Evolutionary conservation across 2,888 invertebrate genomes (phyloP), one percentile per base, ranked within the genome.

Genomic region (Halocaridina rubra): DNA sequence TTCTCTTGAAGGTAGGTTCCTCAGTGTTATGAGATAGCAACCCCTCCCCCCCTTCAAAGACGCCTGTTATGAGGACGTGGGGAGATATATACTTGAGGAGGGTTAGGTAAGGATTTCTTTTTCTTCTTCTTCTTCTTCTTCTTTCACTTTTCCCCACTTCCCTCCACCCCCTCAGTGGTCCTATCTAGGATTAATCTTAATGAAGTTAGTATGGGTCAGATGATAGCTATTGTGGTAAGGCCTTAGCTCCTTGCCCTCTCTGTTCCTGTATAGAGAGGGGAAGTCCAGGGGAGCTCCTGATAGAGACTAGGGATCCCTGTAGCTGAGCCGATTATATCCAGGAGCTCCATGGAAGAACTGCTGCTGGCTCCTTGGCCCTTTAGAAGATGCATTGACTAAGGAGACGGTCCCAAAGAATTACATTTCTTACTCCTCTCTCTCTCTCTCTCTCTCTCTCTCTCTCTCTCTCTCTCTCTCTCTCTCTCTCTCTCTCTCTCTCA

Each of bases 101-200:
- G 3, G 53, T 4, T 19, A 53, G 53, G 53, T 16, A 53, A 7
- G n/a, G 4, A 7, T 16, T 5, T 53, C 16, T 5, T 3, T 1
- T 7, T 19, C 19, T 13, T 53, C 3, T 53, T 19, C 8, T 19
- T 53, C 53, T 53, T 19, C 53, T 53, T 8, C 19, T 19, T 53
- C 53, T 53, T 19, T 53, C 53, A n/a, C 53, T 19, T 53, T 8
- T 53, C 53, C 19, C 53, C 16, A 16, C 19, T 19, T 53, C 53
- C 2, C 19, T 3, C 19, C 53, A 10, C 10, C 19, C 5, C 19
- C n/a, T 59, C 30, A 29, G 30, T 59, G 53, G 16, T 53, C 53
- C 57, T 81, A 81, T 81, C 81, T n/a, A 22, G 81, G 81, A 81
- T 81, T 74, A 64, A 81, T 81, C 81, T 81, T 81, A 81, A 81